Evolutionary conservation across 2,113 vertebrate genomes (phyloP), one percentile per base, ranked within the genome.

Genomic region (Coracopsis vasa): DNA sequence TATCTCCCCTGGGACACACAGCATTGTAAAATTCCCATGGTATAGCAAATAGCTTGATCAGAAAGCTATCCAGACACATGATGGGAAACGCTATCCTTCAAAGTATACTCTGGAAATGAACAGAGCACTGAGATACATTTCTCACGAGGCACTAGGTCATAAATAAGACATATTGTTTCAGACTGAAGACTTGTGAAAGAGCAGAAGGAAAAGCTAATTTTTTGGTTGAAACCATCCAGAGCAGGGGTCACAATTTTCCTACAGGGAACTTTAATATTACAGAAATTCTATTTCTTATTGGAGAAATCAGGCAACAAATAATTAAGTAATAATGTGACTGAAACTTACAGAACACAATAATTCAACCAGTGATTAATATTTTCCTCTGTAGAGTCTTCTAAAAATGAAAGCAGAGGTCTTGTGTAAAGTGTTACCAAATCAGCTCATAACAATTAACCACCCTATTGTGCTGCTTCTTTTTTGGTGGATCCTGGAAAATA

Each of bases 301-400:
- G n/a, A 62, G 41, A 73, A 51, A 77, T 24, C 13, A 42, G 12
- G 33, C 18, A 73, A 60, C 13, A 33, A 70, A 62, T 41, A 51
- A 33, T 80, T 61, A 44, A n/a, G 47, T 42, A 69, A 80, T 31
- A 69, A 75, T 19, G 45, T n/a, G 23, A 71, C 9, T 33, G 62
- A 93, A 69, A 97, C 92, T 97, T 96, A 97, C 69, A 87, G 93
- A 96, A 82, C 90, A 90, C 75, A 94, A 75, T 69, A 97, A 91
- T 97, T 72, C 44, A 97, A 78, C 80, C 80, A 97, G 37, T 87
- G 87, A 77, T 72, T 20, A 93, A 92, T 89, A 84, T 90, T 97
- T 94, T 96, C 83, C 94, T 95, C 85, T 61, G 90, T 81, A 42
- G 21, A 82, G 41, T 93, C 74, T 85, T 96, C 92, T 97, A 73